phyloP scores from a whole-genome alignment of 2,113 vertebrate species.

The Hemibagrus wyckioides region DNA sequence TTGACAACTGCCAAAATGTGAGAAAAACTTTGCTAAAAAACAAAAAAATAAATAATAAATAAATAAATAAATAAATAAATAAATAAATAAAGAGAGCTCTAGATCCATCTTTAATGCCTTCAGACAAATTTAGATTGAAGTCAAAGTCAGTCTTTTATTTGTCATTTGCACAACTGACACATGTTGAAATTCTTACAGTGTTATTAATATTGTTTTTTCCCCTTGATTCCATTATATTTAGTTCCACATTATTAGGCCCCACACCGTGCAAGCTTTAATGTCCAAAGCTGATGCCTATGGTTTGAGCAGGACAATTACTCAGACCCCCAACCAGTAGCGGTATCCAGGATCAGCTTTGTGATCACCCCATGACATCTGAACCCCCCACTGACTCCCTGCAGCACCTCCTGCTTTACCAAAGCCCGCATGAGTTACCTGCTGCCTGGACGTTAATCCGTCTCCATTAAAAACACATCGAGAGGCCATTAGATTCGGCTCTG shows the following conservation, averaged over 20 bases:
- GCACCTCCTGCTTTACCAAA: not conserved
- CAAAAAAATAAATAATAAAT: no score
- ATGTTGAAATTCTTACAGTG: not conserved
- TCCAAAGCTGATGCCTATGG: not conserved
- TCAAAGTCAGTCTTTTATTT: not conserved
- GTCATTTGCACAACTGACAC: not conserved
- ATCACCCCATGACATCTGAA: conserved; percentile 13
- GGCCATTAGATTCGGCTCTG: not conserved
- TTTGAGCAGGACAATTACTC: not conserved
- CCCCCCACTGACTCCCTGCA: not conserved
- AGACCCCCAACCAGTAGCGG: not conserved
- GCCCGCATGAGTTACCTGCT: conserved; percentile 19
- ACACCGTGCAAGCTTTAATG: not conserved
- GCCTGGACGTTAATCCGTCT: conserved; percentile 14
- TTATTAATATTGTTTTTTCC: not conserved
- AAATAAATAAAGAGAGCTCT: not conserved
- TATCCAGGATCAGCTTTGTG: not conserved
- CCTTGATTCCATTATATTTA: not conserved
- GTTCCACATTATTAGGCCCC: not conserved
- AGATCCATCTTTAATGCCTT: not conserved
- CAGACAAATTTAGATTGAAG: not conserved
- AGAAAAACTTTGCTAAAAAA: not conserved
- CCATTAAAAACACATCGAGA: conserved; percentile 38
- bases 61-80: no score
- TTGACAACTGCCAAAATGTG: not conserved